Evolutionary conservation across 1,140 invertebrate genomes (phyloP), one percentile per base, ranked within the genome.

Genomic region (Hydropsyche tenuis): DNA sequence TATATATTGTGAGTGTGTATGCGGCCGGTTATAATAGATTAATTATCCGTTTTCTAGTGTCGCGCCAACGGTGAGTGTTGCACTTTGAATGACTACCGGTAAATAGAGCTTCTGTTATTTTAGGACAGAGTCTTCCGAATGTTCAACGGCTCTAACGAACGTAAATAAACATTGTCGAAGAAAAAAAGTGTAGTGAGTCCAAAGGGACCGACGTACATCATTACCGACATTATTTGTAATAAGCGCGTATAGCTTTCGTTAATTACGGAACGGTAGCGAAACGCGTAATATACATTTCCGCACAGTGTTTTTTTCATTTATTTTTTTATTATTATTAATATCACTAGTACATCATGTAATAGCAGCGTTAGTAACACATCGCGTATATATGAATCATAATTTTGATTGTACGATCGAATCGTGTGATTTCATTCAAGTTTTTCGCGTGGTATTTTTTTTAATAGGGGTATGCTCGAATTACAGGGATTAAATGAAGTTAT

Each of bases 401-500:
- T n/a, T n/a, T n/a, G n/a, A n/a, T n/a, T n/a, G n/a, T n/a, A n/a
- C n/a, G n/a, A n/a, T n/a, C n/a, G n/a, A n/a, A n/a, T n/a, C n/a
- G n/a, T n/a, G n/a, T n/a, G n/a, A n/a, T n/a, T n/a, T n/a, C 45
- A 16, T n/a, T 46, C 45, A 46, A 46, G 45, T 46, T 46, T 46
- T 46, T 46, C 18, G 2, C 1, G 45, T 46, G 45, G n/a, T n/a
- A n/a, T n/a, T n/a, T 56, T 11, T 23, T 23, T 22, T 60, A 11
- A 25, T 27, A 12, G 46, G 66, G 45, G 45, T 46, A 45, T 12
- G 20, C n/a, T 48, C 66, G 66, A 16, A 53, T 53, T 20, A 37
- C 30, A 42, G 66, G 66, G 66, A 69, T 69, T 69, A 69, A 69
- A 69, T 69, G 11, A 51, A 46, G 66, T 69, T 69, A 69, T 69